phyloP scores from a whole-genome alignment of 2,797 vertebrate genomes.

The Thaleichthys pacificus region DNA sequence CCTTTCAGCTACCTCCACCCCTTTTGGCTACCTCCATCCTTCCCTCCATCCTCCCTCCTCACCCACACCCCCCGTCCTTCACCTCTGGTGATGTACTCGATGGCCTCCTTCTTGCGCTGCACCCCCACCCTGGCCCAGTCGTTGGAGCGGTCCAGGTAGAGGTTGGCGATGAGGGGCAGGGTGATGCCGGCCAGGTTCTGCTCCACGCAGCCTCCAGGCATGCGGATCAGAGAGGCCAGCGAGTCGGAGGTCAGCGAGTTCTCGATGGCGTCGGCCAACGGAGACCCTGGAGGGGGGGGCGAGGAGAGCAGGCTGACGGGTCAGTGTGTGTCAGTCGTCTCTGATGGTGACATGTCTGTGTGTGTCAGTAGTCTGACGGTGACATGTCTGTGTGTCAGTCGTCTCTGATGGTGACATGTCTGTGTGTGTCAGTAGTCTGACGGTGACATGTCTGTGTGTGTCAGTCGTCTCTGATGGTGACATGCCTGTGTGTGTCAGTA shows the following conservation, averaged over 20 bases:
- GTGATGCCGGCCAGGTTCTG: constrained; percentile 77
- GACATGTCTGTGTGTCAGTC: not conserved
- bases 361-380: not conserved
- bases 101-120: constrained; percentile 61
- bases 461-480: not conserved
- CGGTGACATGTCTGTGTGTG: not conserved
- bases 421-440: not conserved
- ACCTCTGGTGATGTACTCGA: constrained; percentile 73
- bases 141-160: constrained; percentile 69
- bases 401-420: not conserved
- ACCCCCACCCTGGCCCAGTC: constrained; percentile 71
- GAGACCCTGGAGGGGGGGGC: constrained; percentile 49
- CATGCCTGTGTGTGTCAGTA: not conserved
- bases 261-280: constrained; percentile 76
- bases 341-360: not conserved
- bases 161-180: constrained; percentile 71
- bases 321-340: too few species aligned
- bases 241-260: constrained; percentile 76
- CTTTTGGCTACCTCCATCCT: too few species aligned
- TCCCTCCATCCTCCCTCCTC: not conserved
- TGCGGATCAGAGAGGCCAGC: constrained; percentile 69
- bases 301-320: not conserved
- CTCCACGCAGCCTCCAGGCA: constrained; percentile 80
- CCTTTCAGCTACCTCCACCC: too few species aligned
- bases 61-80: not conserved